Evolutionary conservation across 2,797 vertebrate genomes (phyloP).

Genomic region (Xiphophorus birchmanni): DNA sequence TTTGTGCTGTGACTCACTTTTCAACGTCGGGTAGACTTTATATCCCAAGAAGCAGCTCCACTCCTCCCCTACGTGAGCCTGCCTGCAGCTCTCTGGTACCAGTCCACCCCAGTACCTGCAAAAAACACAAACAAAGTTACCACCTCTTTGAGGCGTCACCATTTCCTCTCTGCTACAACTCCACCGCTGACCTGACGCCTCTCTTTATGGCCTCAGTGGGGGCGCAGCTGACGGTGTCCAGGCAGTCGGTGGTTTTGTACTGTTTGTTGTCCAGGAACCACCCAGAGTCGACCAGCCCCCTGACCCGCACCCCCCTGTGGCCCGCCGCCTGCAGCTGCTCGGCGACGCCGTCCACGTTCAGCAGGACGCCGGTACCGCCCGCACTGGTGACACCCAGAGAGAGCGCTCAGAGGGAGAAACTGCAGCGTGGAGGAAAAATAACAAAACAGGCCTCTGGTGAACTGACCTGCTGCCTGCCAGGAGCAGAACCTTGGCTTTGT

Average conservation of each 20-base stretch:
- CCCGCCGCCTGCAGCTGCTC: slow-evolving; percentile 88
- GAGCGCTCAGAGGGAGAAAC: background rate
- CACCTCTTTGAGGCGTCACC: background rate
- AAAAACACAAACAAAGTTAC: background rate
- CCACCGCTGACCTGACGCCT: slow-evolving; percentile 76
- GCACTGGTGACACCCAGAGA: slow-evolving; percentile 76
- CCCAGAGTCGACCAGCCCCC: slow-evolving; percentile 89
- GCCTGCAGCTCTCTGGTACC: slow-evolving; percentile 90
- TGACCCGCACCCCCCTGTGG: slow-evolving; percentile 85
- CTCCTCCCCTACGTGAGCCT: slow-evolving; percentile 89
- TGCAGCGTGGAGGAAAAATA: background rate
- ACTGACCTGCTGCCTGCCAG: slow-evolving; percentile 93
- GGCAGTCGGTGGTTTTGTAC: slow-evolving; percentile 88
- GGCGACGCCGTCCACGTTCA: slow-evolving; percentile 92
- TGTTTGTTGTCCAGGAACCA: slow-evolving; percentile 94
- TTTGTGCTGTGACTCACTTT: slow-evolving; percentile 82
- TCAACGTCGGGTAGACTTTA: slow-evolving; percentile 90
- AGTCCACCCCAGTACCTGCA: slow-evolving; percentile 90
- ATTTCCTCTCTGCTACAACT: background rate
- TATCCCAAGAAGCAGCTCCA: slow-evolving; percentile 98
- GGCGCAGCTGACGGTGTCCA: slow-evolving; percentile 86
- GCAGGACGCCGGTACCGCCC: slow-evolving; percentile 90
- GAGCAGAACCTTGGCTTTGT: slow-evolving; percentile 90
- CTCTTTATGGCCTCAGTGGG: slow-evolving; percentile 82
- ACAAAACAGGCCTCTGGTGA: background rate